Conservation (phyloP, 1,140 invertebrate species). For the Pteromalus puparum region DNA sequence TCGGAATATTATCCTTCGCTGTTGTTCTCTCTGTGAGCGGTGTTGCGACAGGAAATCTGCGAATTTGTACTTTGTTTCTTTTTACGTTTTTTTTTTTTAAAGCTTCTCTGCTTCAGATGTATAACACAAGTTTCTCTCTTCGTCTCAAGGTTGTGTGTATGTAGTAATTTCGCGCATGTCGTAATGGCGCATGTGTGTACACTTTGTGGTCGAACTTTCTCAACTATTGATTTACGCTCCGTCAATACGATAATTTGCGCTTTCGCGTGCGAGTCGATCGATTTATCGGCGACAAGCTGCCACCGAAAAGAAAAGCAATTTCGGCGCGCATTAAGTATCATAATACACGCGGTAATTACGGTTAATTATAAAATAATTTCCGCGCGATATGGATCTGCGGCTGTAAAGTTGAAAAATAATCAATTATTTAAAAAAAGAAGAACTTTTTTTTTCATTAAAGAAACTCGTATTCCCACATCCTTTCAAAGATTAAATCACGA, state of each 20-base stretch:
- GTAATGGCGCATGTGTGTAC: not conserved
- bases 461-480: not conserved
- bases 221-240: not conserved
- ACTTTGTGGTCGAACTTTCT: not conserved
- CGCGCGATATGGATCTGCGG: too few species aligned
- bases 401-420: too few species aligned
- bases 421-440: too few species aligned
- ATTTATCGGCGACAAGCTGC: not conserved
- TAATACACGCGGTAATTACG: not conserved
- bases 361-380: too few species aligned
- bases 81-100: too few species aligned
- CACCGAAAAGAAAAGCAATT: not conserved
- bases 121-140: not conserved
- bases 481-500: not conserved
- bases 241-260: not conserved
- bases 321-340: not conserved
- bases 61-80: not conserved
- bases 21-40: not conserved
- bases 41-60: conserved; percentile 1
- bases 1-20: not conserved
- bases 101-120: not conserved
- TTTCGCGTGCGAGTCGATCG: not conserved
- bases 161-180: not conserved
- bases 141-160: not conserved
- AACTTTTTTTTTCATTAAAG: too few species aligned